Evolutionary conservation across 2,797 vertebrate genomes (phyloP), one percentile per base, ranked within the genome.

Genomic region (Anolis apletophallus): DNA sequence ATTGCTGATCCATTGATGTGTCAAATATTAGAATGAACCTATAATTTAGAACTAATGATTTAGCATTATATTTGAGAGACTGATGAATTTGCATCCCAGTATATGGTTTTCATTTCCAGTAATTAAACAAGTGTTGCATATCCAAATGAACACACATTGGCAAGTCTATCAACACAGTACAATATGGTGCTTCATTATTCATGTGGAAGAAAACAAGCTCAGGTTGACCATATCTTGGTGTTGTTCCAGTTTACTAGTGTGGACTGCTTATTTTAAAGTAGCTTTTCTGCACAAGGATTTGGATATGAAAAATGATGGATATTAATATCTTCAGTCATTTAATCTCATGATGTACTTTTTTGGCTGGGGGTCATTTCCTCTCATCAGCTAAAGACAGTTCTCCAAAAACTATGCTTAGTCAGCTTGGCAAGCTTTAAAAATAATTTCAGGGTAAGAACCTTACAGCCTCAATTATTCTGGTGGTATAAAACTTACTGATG

Each of bases 381-480:
- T 86, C 89, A 69, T 93, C 92, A 92, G 87, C 75, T 92, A 94
- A 91, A 89, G 85, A n/a, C 84, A 90, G 90, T 85, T 93, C 88
- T 92, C 93, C 90, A 57, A 74, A 54, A 91, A 87, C 79, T 82
- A 90, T 88, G 89, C 90, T 91, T 34, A 91, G 74, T 93, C 85
- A 86, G 88, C 74, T 85, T 54, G 29, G 87, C 90, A 92, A 93
- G 86, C 17, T 86, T 91, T 90, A 32, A 74, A 74, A 80, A 16
- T 16, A 46, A 85, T 91, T 92, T 91, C 81, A 87, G 59, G 12
- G 0, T 90, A 84, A 87, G 84, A 88, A 3, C 61, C 13, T 76
- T 68, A 34, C 54, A 32, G 34, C 67, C 57, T 72, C 52, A 71
- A 29, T 59, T 78, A 64, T 34, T 40, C 40, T 71, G 36, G 54